Evolutionary conservation across 2,113 vertebrate species (phyloP), one percentile per base, ranked within the genome.

Genomic region (Garra rufa): DNA sequence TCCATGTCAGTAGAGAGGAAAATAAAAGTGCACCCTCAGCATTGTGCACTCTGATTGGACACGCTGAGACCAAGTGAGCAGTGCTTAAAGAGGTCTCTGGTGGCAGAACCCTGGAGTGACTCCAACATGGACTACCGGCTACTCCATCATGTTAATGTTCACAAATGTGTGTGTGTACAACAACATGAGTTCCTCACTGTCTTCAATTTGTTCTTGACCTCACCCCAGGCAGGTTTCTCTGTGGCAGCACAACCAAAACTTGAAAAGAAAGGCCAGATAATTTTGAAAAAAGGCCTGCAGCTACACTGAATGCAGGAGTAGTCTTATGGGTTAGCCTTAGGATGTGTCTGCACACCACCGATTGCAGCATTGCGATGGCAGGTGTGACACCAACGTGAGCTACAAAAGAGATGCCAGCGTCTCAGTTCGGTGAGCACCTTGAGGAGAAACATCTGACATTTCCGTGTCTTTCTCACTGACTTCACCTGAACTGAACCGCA

Each of bases 111-210:
- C 48, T 57, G 69, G 67, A 83, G 69, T 24, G 3, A 21, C 41
- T 81, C 69, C 69, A 43, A 59, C 78, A 8, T 19, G n/a, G 30
- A 61, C 55, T 83, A 50, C 52, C 10, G 48, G 75, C 44, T 80
- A 82, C 63, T 86, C 57, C 85, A 86, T 86, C 81, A 83, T 41
- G 50, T 43, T 30, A 52, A 79, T 85, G 50, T 61, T 17, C 82
- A 38, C 73, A 65, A 73, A 26, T 65, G 55, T 67, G 57, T 76
- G 48, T 28, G 19, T 73, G 88, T 90, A 83, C 88, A 82, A 85
- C 87, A 82, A 78, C 34, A 5, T 24, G 30, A 46, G 48, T 38
- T 11, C 61, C 50, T 83, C n/a, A 10, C 11, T 74, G 28, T 67
- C 30, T 67, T 11, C 24, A 70, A 21, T 15, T 79, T 44, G 34